Evolutionary conservation across 2,113 vertebrate species (phyloP), one percentile per base, ranked within the genome.

Genomic region (Odontophorus gujanensis): DNA sequence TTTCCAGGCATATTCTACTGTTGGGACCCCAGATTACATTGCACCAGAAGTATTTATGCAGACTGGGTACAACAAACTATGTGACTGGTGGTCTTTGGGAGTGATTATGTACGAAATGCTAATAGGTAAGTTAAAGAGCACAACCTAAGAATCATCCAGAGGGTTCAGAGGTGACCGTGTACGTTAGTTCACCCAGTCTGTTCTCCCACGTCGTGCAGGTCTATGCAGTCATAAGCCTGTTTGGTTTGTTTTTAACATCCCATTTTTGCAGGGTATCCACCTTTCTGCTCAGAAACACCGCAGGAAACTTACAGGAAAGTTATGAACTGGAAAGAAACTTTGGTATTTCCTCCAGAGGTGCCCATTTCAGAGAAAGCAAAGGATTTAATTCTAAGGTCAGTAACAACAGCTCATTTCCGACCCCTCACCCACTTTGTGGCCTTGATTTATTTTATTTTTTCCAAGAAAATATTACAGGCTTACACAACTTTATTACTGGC

Each of bases 21-120:
- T 99, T 59, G 99, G 99, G 65, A 99, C 99, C 0, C 99, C 99
- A 7, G 99, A 99, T 96, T 99, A 99, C 82, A 99, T 99, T n/a
- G 99, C 99, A 47, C 99, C 99, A 5, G 99, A 99, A 88, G 99
- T 99, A 30, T 99, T 99, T 94, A 97, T 99, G 98, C 99, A 99
- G 97, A 99, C 99, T 2, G 99, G 99, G 2, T 99, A 99, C 98
- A 99, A 99, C 97, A 99, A 99, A 90, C 96, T 99, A 67, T 99
- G 99, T 96, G 99, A 99, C 97, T 99, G 99, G 99, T 99, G 99
- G 99, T 99, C 99, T 84, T 95, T 99, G 97, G 99, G 99, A 40
- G 99, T 99, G 93, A 99, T 99, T 95, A 99, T 99, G 99, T 99
- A 99, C 63, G 99, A 99, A 97, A 99, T 99, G 99, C 97, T 99